A percentile compares a stretch with the other conserved stretches of the same genome.
Evolutionary conservation across 2,113 vertebrate genomes (phyloP).

Genomic region (Maylandia zebra): DNA sequence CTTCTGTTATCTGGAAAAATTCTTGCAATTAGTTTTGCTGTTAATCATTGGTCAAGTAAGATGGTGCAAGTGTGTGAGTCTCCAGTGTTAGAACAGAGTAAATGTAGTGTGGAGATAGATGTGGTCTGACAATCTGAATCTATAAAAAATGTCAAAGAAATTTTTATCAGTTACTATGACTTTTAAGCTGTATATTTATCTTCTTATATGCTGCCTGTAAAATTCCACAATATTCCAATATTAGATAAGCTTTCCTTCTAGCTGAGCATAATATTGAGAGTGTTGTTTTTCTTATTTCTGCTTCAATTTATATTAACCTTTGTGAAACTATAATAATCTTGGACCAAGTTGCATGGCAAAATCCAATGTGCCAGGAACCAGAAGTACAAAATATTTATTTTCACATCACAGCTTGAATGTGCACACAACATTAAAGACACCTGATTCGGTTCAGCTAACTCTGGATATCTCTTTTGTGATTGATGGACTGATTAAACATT

Average conservation of each 20-base stretch:
- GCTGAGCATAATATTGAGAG: neutral
- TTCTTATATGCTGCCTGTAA: neutral
- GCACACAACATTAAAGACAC: neutral
- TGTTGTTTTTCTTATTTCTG: neutral
- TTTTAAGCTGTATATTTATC: neutral
- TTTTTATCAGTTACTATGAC: neutral
- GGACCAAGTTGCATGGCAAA: neutral
- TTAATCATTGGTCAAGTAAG: constrained; percentile 29
- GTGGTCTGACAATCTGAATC: neutral
- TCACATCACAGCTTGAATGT: neutral
- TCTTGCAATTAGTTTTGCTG: constrained; percentile 37
- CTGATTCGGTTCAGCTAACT: neutral
- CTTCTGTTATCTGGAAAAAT: neutral
- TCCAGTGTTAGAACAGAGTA: neutral
- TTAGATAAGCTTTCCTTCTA: neutral
- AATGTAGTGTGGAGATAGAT: neutral
- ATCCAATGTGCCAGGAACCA: neutral
- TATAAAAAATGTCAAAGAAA: neutral
- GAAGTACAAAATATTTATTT: neutral
- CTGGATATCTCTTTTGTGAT: neutral
- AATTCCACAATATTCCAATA: neutral
- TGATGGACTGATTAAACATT: neutral
- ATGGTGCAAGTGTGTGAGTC: neutral
- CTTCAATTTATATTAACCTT: neutral
- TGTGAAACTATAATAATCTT: neutral